phyloP scores from a whole-genome alignment of 2,888 invertebrate genomes.

The Heteropelma amictum region DNA sequence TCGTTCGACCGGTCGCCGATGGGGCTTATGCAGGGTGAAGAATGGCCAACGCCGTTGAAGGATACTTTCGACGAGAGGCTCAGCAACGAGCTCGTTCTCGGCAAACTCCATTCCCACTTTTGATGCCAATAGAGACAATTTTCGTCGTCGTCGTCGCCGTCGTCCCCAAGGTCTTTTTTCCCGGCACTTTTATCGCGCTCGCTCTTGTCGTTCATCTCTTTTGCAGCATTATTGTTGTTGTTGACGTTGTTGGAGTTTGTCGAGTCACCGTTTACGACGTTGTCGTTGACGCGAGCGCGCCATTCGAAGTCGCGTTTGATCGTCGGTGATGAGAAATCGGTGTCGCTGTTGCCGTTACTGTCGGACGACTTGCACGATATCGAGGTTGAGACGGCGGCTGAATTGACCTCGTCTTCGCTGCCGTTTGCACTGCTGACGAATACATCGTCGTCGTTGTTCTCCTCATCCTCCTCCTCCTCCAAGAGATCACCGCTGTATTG shows the following conservation, averaged over 20 bases:
- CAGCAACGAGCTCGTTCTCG: constrained; percentile 63
- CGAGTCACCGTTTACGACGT: too few species aligned
- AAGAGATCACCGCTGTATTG: neutral
- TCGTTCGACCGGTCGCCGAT: constrained; percentile 52
- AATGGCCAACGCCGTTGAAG: neutral
- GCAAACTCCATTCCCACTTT: constrained; percentile 40
- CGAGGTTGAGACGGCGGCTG: constrained; percentile 55
- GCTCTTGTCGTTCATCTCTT: neutral
- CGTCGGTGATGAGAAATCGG: constrained; percentile 40
- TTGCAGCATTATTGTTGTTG: neutral
- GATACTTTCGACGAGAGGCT: constrained; percentile 56
- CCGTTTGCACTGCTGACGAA: constrained; percentile 30
- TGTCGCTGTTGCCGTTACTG: constrained; percentile 54
- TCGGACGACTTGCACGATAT: constrained; percentile 62
- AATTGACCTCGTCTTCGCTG: constrained; percentile 53
- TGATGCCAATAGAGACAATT: constrained; percentile 66
- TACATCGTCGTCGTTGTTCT: too few species aligned
- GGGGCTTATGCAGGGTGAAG: constrained; percentile 63
- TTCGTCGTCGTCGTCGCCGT: constrained; percentile 37
- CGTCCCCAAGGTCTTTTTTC: neutral
- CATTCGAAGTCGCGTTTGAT: constrained; percentile 27
- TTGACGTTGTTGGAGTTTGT: neutral
- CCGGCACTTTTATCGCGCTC: neutral
- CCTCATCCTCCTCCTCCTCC: too few species aligned
- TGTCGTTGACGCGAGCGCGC: neutral